phyloP scores from a whole-genome alignment of 2,113 vertebrate species.

The Coryphaenoides rupestris region DNA sequence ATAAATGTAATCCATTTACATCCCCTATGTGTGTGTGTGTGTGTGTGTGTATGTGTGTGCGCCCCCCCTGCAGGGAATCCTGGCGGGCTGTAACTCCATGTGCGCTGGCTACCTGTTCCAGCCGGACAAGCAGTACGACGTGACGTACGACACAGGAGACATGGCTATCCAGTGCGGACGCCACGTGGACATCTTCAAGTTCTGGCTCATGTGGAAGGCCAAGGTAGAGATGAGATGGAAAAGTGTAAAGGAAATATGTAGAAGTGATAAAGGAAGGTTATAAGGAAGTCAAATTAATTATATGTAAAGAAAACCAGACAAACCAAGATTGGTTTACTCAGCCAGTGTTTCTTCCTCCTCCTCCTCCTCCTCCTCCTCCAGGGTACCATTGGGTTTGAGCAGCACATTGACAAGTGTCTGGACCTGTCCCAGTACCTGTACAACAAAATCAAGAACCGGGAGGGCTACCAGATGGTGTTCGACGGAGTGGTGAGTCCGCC shows the following conservation, averaged over 20 bases:
- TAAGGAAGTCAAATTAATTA: too few species aligned
- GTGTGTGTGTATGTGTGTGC: neutral
- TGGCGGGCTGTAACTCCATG: conserved; percentile 97
- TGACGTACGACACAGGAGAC: conserved; percentile 95
- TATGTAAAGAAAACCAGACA: conserved; percentile 4
- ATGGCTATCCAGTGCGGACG: conserved; percentile 97
- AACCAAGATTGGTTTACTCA: neutral
- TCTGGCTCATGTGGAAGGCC: conserved; percentile 99
- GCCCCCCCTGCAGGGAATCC: conserved; percentile 78
- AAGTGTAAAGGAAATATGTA: neutral
- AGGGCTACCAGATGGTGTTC: conserved; percentile 97
- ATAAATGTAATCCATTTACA: too few species aligned
- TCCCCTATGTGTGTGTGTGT: neutral
- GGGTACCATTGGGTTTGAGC: conserved; percentile 97
- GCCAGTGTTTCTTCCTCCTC: neutral
- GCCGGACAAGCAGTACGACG: conserved; percentile 96
- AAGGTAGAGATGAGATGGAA: conserved; percentile 75
- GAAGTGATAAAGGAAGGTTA: too few species aligned
- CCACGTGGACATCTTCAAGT: conserved; percentile 98
- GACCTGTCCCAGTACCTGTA: conserved; percentile 95
- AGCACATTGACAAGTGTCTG: conserved; percentile 95
- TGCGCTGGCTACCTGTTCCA: conserved; percentile 98
- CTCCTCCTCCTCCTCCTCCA: conserved; percentile 48
- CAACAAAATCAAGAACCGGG: conserved; percentile 93
- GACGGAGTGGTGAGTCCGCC: conserved; percentile 83